phyloP scores from a whole-genome alignment of 2,888 invertebrate genomes.

The Acanthoscelides obtectus region DNA sequence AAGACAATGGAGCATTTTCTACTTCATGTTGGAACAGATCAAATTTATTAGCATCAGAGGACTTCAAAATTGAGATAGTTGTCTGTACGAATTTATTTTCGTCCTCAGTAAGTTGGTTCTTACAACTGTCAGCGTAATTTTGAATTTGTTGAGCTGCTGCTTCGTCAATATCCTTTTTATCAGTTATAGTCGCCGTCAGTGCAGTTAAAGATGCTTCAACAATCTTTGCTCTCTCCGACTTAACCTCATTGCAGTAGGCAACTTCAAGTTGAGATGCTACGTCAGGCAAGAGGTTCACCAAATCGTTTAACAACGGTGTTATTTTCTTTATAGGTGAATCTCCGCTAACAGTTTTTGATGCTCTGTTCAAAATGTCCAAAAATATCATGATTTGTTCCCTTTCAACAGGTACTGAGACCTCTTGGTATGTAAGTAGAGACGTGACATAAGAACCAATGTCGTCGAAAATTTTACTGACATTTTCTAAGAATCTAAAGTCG shows the following conservation, averaged over 20 bases:
- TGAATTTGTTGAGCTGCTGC: not conserved
- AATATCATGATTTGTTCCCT: conserved; percentile 27
- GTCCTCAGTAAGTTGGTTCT: not conserved
- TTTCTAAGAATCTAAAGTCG: conserved; percentile 31
- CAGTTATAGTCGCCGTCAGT: not conserved
- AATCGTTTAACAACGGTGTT: conserved; percentile 25
- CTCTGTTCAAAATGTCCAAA: conserved; percentile 28
- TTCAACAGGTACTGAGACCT: conserved; percentile 15
- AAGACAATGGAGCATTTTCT: not conserved
- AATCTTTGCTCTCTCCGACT: conserved; percentile 1
- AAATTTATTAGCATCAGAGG: not conserved
- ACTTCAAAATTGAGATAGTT: not conserved
- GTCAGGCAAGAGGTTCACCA: conserved; percentile 30
- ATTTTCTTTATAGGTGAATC: conserved; percentile 31
- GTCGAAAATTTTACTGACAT: conserved; percentile 28
- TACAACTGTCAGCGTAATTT: not conserved
- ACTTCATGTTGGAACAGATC: not conserved
- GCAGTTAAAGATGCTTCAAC: not conserved
- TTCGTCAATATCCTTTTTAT: not conserved
- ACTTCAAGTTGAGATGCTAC: conserved; percentile 34
- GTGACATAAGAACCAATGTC: conserved; percentile 28
- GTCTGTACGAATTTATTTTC: not conserved
- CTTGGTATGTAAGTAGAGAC: conserved; percentile 18
- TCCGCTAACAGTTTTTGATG: conserved; percentile 25
- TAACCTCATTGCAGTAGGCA: conserved; percentile 27